A percentile compares a stretch with the other conserved stretches of the same genome.
Evolutionary conservation across 2,113 vertebrate species (phyloP).

Genomic region (Colinus virginianus): DNA sequence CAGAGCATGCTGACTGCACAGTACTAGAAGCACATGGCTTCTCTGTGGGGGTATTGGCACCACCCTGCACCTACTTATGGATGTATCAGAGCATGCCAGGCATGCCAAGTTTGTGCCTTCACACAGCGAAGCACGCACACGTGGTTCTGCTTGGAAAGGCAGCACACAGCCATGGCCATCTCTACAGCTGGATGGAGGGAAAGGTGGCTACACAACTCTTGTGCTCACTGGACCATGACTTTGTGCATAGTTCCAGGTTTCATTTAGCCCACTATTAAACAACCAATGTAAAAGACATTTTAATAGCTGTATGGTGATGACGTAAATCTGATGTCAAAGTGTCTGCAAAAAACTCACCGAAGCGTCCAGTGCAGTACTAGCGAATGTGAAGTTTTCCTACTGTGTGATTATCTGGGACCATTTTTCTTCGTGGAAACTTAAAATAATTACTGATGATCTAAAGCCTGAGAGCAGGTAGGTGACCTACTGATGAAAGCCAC

Average conservation of each 20-base stretch:
- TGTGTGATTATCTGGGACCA: background rate
- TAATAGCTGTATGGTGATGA: background rate
- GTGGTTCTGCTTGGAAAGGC: background rate
- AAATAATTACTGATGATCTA: slow-evolving; percentile 51
- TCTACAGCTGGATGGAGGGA: accelerated
- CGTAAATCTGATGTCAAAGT: background rate
- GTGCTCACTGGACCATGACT: background rate
- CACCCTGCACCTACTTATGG: background rate
- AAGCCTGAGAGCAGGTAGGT: slow-evolving; percentile 6
- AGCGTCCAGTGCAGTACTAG: background rate
- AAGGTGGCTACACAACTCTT: background rate
- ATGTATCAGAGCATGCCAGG: background rate
- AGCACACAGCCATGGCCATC: accelerated
- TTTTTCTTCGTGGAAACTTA: background rate
- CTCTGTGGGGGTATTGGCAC: background rate
- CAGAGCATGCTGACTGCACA: background rate
- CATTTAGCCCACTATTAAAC: background rate
- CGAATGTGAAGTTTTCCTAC: background rate
- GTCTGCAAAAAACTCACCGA: background rate
- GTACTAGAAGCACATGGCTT: background rate
- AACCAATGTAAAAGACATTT: background rate
- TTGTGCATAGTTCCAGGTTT: background rate
- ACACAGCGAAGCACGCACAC: accelerated
- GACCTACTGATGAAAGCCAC: slow-evolving; percentile 25
- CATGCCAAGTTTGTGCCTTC: accelerated